These are phyloP conservation scores for Zoroaster sp. DNA, from an alignment of 53 echinoderm and acorn worm genomes.

Conservation along the genomic window DNA sequence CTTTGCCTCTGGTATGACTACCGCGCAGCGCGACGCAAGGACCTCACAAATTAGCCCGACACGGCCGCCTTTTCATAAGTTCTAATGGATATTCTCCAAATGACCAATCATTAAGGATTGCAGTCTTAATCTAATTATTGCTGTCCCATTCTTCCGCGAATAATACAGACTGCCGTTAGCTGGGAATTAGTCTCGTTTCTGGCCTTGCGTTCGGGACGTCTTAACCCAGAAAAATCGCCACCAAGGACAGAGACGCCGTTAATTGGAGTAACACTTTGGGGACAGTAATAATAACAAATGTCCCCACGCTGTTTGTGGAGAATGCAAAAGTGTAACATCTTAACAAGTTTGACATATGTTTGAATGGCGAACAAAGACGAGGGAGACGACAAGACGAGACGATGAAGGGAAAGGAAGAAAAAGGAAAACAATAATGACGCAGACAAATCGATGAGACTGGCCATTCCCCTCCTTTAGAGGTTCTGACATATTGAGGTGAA, in stretches of 20 bases:
- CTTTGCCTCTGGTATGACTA: too few relatives aligned
- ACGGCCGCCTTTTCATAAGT: neutral
- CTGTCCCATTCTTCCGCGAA: constrained; percentile 8
- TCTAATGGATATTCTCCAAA: neutral
- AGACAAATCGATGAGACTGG: constrained; percentile 1
- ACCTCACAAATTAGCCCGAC: neutral
- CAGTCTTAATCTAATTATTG: neutral
- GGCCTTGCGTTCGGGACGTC: neutral
- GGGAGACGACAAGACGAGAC: neutral
- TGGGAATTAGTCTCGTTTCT: neutral
- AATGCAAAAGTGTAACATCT: neutral
- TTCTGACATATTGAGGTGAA: neutral
- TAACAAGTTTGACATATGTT: neutral
- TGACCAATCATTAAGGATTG: constrained; percentile 21
- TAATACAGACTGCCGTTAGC: neutral
- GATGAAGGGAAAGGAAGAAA: neutral
- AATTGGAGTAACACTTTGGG: neutral
- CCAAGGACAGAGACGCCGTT: neutral
- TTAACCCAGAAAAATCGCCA: neutral
- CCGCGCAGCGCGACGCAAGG: too few relatives aligned
- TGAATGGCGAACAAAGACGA: neutral
- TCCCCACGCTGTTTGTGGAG: neutral
- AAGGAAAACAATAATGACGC: neutral
- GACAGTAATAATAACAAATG: neutral
- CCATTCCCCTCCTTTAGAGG: neutral